Evolutionary conservation across 2,888 invertebrate genomes (phyloP), one percentile per base, ranked within the genome.

Genomic region (Apoda limacodes): DNA sequence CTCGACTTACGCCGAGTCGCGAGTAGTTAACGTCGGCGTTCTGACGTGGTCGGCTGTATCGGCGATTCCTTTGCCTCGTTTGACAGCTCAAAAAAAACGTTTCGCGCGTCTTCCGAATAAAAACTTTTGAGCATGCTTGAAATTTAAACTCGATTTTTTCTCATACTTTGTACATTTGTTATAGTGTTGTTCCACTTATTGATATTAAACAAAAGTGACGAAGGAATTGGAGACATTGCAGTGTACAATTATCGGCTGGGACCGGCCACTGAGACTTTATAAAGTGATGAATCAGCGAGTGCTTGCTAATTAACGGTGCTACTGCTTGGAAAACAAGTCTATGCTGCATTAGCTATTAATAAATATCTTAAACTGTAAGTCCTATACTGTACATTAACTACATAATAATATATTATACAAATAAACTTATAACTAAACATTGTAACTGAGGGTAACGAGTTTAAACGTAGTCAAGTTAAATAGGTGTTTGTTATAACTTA

Each of bases 211-310:
- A 37, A 39, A 48, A 47, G 43, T 40, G 40, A 48, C 41, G 42
- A 52, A 40, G 40, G 45, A 48, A 52, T 57, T 54, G 54, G 57
- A 58, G 54, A 50, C 46, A 43, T 53, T 50, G 48, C 65, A 62
- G 56, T 66, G 74, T 74, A 70, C 54, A 59, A 55, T 63, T 60
- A 65, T 57, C 52, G 64, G 63, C 62, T 60, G 50, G 62, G 59
- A 62, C 58, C 64, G 62, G 65, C 68, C 67, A 61, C 55, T 66
- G 67, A 68, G 72, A 74, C 74, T 70, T 56, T 74, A 64, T 68
- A 68, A 67, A 76, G 78, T 78, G 76, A 78, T 78, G 78, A 78
- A 74, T 78, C 71, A 78, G 76, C 75, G 74, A 60, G 67, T 70
- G 69, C 69, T 68, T 68, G 68, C 66, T 75, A 75, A 78, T 78